phyloP scores from a whole-genome alignment of 2,888 invertebrate genomes.

The Allacma fusca region DNA sequence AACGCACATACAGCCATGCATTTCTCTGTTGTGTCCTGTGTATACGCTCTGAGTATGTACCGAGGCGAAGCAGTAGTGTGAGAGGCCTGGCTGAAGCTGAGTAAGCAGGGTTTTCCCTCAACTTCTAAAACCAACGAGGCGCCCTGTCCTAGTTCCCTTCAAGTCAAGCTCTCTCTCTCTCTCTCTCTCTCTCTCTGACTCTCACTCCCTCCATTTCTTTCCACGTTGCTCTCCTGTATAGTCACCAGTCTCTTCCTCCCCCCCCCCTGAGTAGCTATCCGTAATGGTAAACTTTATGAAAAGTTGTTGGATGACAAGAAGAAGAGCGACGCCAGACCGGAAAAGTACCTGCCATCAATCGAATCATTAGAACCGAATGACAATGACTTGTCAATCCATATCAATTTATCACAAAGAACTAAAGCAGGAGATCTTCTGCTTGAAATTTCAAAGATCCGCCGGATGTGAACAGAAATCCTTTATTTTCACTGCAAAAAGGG shows the following conservation, averaged over 20 bases:
- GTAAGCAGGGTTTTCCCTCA: neutral
- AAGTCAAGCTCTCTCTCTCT: too few relatives aligned
- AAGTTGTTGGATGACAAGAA: constrained; percentile 22
- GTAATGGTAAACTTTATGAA: constrained; percentile 9
- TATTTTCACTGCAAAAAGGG: neutral
- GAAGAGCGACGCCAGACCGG: constrained; percentile 25
- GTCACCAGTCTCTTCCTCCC: neutral
- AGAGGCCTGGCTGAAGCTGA: neutral
- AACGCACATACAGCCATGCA: neutral
- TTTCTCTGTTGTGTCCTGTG: neutral
- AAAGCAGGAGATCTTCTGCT: neutral
- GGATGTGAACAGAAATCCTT: constrained; percentile 30
- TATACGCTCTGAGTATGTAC: neutral
- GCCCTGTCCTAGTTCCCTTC: neutral
- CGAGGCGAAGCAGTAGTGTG: neutral
- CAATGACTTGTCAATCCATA: constrained; percentile 46
- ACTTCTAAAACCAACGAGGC: neutral
- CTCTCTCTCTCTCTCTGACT: too few relatives aligned
- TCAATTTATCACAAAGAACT: constrained; percentile 38
- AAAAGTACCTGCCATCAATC: constrained; percentile 39
- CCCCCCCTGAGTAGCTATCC: neutral
- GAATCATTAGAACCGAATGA: constrained; percentile 42
- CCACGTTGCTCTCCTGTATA: neutral
- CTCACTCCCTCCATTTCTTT: too few relatives aligned
- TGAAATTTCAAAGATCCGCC: constrained; percentile 17